Percentiles rank a stretch among this genome's conserved stretches.
Conservation (phyloP, 2,888 invertebrate genomes). For the Keiferia lycopersicella region DNA sequence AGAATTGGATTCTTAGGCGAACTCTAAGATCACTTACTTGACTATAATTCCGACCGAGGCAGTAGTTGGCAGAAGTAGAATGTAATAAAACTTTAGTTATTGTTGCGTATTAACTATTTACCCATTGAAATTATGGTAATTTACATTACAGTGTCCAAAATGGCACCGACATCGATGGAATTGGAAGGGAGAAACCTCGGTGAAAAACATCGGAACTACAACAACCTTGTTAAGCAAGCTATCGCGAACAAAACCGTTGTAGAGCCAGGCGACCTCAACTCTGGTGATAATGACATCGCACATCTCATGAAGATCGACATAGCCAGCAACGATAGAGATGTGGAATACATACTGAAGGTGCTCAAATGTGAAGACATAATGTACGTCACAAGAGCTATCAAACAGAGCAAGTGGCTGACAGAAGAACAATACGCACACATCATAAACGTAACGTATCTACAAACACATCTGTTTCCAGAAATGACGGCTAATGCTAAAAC, state of each 20-base stretch:
- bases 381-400: constrained; percentile 60
- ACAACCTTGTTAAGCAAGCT: constrained; percentile 36
- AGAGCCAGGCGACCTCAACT: constrained; percentile 32
- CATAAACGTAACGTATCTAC: constrained; percentile 59
- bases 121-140: no score
- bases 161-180: constrained; percentile 44
- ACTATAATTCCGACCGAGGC: no score
- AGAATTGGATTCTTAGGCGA: no score
- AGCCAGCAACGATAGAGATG: constrained; percentile 46
- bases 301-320: constrained; percentile 56
- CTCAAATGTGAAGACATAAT: constrained; percentile 56
- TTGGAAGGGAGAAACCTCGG: constrained; percentile 49
- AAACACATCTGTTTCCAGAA: constrained; percentile 50
- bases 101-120: no score
- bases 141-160: constrained; percentile 31
- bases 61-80: no score
- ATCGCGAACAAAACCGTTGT: constrained; percentile 33
- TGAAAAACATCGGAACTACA: constrained; percentile 43
- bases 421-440: constrained; percentile 56
- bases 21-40: no score
- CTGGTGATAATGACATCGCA: constrained; percentile 43
- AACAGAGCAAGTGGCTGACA: constrained; percentile 57
- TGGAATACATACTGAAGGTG: constrained; percentile 49
- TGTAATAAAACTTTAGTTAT: no score
- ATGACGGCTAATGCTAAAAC: constrained; percentile 58